Evolutionary conservation across 2,797 vertebrate species (phyloP).

Genomic region (Percopsis omiscomaycus): DNA sequence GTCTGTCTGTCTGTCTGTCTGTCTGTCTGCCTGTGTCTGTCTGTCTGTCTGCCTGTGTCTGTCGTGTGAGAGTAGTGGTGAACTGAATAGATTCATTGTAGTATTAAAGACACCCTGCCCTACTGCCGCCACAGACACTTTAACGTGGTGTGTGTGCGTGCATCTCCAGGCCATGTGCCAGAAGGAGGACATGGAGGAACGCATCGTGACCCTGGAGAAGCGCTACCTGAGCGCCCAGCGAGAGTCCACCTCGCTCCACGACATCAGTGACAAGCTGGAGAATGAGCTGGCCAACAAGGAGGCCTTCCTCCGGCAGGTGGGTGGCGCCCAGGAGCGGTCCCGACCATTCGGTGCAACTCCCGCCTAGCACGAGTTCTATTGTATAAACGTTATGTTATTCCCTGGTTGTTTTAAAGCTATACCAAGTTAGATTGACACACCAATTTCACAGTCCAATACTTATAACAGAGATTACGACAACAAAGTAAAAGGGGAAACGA

Average conservation of each 20-base stretch:
- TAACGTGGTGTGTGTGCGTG: constrained; percentile 3
- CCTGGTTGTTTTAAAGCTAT: too few species aligned
- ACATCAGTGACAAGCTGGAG: constrained; percentile 99
- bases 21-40: constrained; percentile 16
- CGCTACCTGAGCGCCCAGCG: constrained; percentile 98
- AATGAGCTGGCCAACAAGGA: constrained; percentile 98
- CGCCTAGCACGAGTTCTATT: too few species aligned
- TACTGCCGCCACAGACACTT: too few species aligned
- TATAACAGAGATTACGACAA: too few species aligned
- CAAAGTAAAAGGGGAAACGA: too few species aligned
- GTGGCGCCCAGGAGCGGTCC: constrained; percentile 17
- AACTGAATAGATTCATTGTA: constrained; percentile 14
- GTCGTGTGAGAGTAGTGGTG: background rate
- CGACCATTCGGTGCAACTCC: background rate
- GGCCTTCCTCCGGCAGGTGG: constrained; percentile 94
- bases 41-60: constrained; percentile 13
- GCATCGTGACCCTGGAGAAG: constrained; percentile 96
- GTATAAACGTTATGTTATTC: too few species aligned
- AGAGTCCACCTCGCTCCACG: constrained; percentile 97
- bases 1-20: background rate
- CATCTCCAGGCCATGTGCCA: constrained; percentile 92
- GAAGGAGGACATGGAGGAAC: constrained; percentile 99
- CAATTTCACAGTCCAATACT: too few species aligned
- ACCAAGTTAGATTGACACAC: too few species aligned
- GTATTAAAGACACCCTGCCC: constrained; percentile 19